These are phyloP conservation scores for Diachasma alloeum DNA, from an alignment of 1,140 invertebrate species.

Conservation along the genomic window DNA sequence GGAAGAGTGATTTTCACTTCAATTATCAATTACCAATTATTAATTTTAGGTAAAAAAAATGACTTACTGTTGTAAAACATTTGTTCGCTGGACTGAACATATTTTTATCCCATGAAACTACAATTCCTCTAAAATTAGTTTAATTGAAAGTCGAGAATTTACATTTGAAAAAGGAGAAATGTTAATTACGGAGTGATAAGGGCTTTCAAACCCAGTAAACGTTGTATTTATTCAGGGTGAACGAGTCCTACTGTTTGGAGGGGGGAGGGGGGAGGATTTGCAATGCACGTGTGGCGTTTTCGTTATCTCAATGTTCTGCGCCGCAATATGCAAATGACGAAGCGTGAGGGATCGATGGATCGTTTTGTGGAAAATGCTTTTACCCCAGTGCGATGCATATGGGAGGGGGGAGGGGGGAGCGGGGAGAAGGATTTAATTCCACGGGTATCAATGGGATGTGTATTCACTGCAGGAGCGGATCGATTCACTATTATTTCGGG, in stretches of 20 bases:
- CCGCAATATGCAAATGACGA: constrained; percentile 17
- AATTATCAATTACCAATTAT: too few species aligned
- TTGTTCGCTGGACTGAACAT: too few species aligned
- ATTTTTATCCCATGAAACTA: not conserved
- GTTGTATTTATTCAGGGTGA: not conserved
- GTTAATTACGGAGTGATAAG: not conserved
- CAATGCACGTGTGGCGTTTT: not conserved
- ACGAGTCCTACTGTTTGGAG: not conserved
- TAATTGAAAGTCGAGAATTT: not conserved
- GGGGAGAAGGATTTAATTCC: not conserved
- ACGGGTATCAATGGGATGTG: not conserved
- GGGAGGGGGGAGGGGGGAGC: not conserved
- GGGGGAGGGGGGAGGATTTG: not conserved
- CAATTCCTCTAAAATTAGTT: not conserved
- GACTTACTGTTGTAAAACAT: too few species aligned
- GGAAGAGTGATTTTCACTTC: too few species aligned
- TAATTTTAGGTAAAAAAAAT: too few species aligned
- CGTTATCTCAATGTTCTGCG: constrained; percentile 12
- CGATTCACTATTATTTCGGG: too few species aligned
- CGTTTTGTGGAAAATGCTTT: constrained; percentile 22
- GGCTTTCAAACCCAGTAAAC: not conserved
- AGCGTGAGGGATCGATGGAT: constrained; percentile 17
- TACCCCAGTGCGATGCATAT: constrained; percentile 5
- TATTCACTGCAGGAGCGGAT: not conserved
- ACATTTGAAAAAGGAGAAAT: not conserved